Base-by-base conservation (phyloP, 2,888 invertebrate species). In the Lepidochrysops patricia region DNA sequence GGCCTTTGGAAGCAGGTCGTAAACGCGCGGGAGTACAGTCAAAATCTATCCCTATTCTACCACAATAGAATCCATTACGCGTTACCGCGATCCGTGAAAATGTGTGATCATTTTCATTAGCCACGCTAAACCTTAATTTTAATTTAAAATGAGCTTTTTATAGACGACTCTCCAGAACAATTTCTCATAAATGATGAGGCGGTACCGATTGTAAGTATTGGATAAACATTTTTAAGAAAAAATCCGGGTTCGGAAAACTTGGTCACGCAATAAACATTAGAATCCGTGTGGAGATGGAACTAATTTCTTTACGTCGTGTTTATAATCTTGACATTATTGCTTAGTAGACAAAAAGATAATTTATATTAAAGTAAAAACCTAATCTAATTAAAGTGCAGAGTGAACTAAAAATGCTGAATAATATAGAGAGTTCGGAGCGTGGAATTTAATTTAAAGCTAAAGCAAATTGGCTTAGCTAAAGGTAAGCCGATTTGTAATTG, bases 131-230 rank as follows among this genome's bases (percentile, higher is more conserved):
- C 84, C 85, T 88, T 86, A 87, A 87, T 89, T 88, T 89, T 88
- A 89, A 89, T 89, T 88, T 84, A 74, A 77, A 85, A 87, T 85
- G 81, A 85, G 83, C 80, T 89, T 89, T 89, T 88, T 88, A 86
- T 86, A 85, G 85, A 82, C 76, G 76, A 80, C 75, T 84, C 72
- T 80, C 72, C 77, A 84, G 82, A 77, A 80, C 86, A 76, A 86
- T 89, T 84, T 87, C 88, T 89, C 85, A 89, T 89, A 86, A 87
- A 71, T 84, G 79, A 89, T 86, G 86, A 84, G 82, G 81, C 88
- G 85, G 87, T 81, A 82, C 87, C 79, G 84, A 88, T 88, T 87
- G 78, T 79, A 74, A 79, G 75, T 82, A 84, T 82, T 84, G 84
- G 85, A 82, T 84, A 82, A 83, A 86, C 84, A 84, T 84, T 84